Evolutionary conservation across 2,888 invertebrate species (phyloP).

Genomic region (Drosophila greeni): DNA sequence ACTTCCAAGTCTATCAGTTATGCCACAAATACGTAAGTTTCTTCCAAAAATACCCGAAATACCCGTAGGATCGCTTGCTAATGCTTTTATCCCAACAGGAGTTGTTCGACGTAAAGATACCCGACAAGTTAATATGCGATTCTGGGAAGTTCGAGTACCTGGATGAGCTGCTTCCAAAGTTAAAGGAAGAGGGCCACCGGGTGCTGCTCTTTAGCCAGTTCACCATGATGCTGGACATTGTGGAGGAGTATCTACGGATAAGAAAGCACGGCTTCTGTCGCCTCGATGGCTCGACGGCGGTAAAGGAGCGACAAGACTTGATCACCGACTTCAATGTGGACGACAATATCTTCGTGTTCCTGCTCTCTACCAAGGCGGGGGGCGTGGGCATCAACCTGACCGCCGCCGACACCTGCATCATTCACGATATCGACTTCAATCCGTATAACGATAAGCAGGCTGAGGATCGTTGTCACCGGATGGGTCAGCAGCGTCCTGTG

Average conservation of each 20-base stretch:
- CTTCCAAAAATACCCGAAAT: rapidly evolving
- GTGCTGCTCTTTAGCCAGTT: conserved; percentile 98
- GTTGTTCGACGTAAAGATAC: conserved; percentile 82
- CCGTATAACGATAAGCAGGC: conserved; percentile 99
- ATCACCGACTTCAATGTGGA: conserved; percentile 93
- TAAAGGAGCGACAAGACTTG: conserved; percentile 90
- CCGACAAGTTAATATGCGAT: conserved; percentile 85
- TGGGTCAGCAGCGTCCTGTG: conserved; percentile 90
- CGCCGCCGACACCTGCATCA: conserved; percentile 95
- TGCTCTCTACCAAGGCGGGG: conserved; percentile 95
- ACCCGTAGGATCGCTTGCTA: conserved; percentile 69
- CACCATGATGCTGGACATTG: conserved; percentile 94
- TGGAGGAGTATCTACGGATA: conserved; percentile 91
- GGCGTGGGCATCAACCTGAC: conserved; percentile 97
- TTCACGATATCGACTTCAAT: conserved; percentile 99
- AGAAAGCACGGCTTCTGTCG: conserved; percentile 87
- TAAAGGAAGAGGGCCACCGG: conserved; percentile 87
- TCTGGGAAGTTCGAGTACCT: conserved; percentile 93
- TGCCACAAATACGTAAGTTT: conserved; percentile 82
- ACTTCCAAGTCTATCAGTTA: conserved; percentile 93
- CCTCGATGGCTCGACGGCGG: conserved; percentile 94
- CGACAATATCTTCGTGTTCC: conserved; percentile 89
- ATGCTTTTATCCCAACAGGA: conserved; percentile 79
- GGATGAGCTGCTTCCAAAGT: conserved; percentile 86
- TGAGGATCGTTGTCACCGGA: conserved; percentile 91